These are phyloP conservation scores for Penaeus vannamei DNA, from an alignment of 1,140 invertebrate genomes.

Conservation along the genomic window DNA sequence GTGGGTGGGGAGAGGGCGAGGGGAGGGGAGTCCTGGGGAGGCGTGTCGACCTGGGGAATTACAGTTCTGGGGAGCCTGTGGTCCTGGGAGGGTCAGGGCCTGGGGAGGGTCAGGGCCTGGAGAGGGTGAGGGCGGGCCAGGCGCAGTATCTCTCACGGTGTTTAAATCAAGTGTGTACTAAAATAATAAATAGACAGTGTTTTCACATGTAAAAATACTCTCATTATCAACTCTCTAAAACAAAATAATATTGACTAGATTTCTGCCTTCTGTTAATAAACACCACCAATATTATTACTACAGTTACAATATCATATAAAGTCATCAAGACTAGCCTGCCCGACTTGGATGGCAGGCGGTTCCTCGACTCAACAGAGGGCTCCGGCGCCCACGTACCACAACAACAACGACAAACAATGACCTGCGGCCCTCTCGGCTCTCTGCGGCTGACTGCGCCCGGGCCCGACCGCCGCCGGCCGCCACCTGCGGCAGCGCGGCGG, in stretches of 20 bases:
- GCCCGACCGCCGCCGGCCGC: background rate
- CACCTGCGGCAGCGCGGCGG: conserved; percentile 7
- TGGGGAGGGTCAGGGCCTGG: conserved; percentile 4
- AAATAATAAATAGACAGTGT: conserved; percentile 61
- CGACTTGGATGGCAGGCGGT: conserved; percentile 49
- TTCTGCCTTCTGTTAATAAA: conserved; percentile 59
- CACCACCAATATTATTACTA: conserved; percentile 56
- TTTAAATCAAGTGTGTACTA: conserved; percentile 38
- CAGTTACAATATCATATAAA: conserved; percentile 55
- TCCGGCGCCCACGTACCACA: conserved; percentile 44
- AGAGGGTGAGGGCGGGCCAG: conserved; percentile 17
- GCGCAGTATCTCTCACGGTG: conserved; percentile 20
- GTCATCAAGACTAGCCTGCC: conserved; percentile 44
- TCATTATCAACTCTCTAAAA: conserved; percentile 61
- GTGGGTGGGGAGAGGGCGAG: no score
- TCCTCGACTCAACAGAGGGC: conserved; percentile 39
- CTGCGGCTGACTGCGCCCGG: background rate
- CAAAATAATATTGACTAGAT: conserved; percentile 62
- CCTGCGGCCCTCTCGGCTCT: conserved; percentile 48
- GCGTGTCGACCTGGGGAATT: background rate
- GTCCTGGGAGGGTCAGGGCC: background rate
- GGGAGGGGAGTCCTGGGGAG: no score
- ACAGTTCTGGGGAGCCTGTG: background rate
- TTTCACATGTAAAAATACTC: conserved; percentile 61
- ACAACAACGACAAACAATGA: conserved; percentile 51